phyloP scores from a whole-genome alignment of 92 coral and sea anemone genomes.

The Umimayanthus chanpuru region DNA sequence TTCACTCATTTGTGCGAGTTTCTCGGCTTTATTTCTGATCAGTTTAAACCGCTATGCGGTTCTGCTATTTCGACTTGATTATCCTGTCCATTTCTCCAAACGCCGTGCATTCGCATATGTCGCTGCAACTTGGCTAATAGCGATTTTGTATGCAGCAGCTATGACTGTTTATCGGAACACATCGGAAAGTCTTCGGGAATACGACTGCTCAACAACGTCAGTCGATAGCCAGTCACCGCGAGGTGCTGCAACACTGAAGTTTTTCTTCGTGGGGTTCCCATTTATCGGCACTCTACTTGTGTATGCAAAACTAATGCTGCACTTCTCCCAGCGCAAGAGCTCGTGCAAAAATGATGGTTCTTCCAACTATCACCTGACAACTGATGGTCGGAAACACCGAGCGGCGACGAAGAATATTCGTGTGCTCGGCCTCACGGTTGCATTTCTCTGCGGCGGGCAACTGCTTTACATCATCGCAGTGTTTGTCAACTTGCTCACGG shows the following conservation, averaged over 20 bases:
- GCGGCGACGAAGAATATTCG: constrained; percentile 71
- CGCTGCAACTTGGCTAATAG: constrained; percentile 53
- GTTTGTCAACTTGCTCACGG: constrained; percentile 63
- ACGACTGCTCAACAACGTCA: constrained; percentile 45
- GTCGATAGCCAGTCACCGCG: constrained; percentile 49
- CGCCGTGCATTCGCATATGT: constrained; percentile 46
- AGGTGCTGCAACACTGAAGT: constrained; percentile 64
- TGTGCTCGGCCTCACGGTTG: constrained; percentile 59
- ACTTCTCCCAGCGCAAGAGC: constrained; percentile 57
- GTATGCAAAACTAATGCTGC: constrained; percentile 46
- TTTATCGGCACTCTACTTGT: constrained; percentile 55
- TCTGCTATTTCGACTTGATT: constrained; percentile 55
- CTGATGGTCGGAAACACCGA: constrained; percentile 68
- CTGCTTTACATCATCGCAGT: constrained; percentile 53
- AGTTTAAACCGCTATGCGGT: constrained; percentile 68
- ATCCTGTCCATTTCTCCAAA: constrained; percentile 44
- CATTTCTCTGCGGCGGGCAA: constrained; percentile 61
- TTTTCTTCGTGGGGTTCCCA: constrained; percentile 67
- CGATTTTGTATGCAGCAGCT: constrained; percentile 51
- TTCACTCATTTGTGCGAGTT: constrained; percentile 56
- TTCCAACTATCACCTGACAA: constrained; percentile 50
- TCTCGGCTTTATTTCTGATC: constrained; percentile 64
- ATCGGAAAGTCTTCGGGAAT: constrained; percentile 40
- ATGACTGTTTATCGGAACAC: constrained; percentile 50
- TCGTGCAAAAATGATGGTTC: constrained; percentile 59